Base-by-base conservation (phyloP, 2,113 vertebrate genomes). In the Aegithalos caudatus region DNA sequence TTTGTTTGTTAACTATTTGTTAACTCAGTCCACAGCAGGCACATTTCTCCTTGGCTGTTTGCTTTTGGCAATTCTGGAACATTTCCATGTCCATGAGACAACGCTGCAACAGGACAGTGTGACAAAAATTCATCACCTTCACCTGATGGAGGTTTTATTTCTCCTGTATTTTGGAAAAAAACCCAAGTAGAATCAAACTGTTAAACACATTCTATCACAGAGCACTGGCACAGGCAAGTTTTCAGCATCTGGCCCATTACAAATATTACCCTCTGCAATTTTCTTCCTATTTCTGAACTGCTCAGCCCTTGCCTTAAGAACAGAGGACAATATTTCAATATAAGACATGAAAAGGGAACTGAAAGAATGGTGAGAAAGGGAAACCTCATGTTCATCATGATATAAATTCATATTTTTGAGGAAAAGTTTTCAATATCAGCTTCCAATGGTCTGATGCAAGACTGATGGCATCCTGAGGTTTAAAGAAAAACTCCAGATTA, bases 341-440 rank as follows among this genome's bases (percentile, higher is more conserved):
- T 5, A 56, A 73, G 8, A 33, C 57, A 35, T 56, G 11, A 35
- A 40, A 69, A 27, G 5, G 6, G 8, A 24, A 64, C 14, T 44
- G 35, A 15, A 82, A 56, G 38, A 67, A 69, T 3, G 7, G 14
- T 7, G 12, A 90, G 22, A 64, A 48, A n/a, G 24, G 27, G 33
- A 89, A 88, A 77, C 5, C 23, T 81, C 53, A 6, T 3, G 3
- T 16, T 77, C 23, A 64, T 33, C 29, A 8, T 16, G 21, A 6
- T 10, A 19, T 4, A 29, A n/a, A 53, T 73, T 28, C 29, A 0
- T 33, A 66, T 29, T 90, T 91, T 85, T 47, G 37, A 56, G 62
- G 47, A 58, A 57, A 84, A 86, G 70, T n/a, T 67, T 37, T 31
- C 89, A 92, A 47, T 85, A 91, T 81, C 92, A 86, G n/a, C 79